Conservation (phyloP, 2,888 invertebrate species). For the Papilio demoleus region DNA sequence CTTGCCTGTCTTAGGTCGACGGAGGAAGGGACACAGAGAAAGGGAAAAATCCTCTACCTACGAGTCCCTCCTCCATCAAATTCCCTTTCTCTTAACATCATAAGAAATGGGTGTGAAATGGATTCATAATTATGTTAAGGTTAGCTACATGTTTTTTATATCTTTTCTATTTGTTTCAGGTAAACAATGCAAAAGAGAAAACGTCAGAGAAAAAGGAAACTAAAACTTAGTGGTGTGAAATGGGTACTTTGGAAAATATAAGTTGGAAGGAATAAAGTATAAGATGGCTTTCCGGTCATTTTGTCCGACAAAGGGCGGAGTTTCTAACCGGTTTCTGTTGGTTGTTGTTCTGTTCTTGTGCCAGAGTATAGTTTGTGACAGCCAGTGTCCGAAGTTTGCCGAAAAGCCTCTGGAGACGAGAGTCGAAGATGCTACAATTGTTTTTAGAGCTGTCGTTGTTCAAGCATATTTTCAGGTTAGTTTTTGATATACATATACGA, state of each 20-base stretch:
- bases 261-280: slow-evolving; percentile 52
- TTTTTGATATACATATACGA: no score
- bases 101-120: no score
- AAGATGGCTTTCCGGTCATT: slow-evolving; percentile 60
- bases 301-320: slow-evolving; percentile 60
- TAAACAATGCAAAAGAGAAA: slow-evolving; percentile 74
- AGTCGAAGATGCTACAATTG: slow-evolving; percentile 80
- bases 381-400: slow-evolving; percentile 79
- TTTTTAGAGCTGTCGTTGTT: slow-evolving; percentile 80
- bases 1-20: no score
- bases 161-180: slow-evolving; percentile 67
- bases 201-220: slow-evolving; percentile 71
- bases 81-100: no score
- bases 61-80: no score
- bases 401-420: slow-evolving; percentile 80
- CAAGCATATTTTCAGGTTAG: slow-evolving; percentile 76
- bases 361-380: slow-evolving; percentile 79
- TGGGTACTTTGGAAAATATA: slow-evolving; percentile 68
- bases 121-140: no score
- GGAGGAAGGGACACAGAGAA: no score
- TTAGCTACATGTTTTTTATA: background rate
- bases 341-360: slow-evolving; percentile 72
- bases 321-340: slow-evolving; percentile 66
- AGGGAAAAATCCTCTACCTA: no score
- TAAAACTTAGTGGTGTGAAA: slow-evolving; percentile 65